Evolutionary conservation across 1,140 invertebrate genomes (phyloP).

Genomic region (Carposina sasakii): DNA sequence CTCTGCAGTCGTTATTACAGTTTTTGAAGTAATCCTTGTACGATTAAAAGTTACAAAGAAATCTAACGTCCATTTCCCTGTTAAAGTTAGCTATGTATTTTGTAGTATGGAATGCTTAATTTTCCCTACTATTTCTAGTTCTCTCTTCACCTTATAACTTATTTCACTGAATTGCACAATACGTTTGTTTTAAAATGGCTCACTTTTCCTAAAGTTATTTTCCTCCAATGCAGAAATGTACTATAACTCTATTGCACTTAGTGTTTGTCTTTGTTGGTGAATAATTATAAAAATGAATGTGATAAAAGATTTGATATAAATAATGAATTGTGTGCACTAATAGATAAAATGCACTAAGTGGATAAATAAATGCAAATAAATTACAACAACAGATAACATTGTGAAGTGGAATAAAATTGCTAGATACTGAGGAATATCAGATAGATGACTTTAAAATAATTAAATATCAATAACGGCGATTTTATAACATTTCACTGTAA

Average conservation of each 20-base stretch:
- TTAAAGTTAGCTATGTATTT: conserved; percentile 70
- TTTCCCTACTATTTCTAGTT: conserved; percentile 65
- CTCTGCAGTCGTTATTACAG: conserved; percentile 28
- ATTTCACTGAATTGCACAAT: conserved; percentile 68
- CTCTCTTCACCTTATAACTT: conserved; percentile 62
- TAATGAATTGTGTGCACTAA: conserved; percentile 38
- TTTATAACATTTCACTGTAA: too few relatives aligned
- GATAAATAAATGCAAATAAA: too few relatives aligned
- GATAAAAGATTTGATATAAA: conserved; percentile 26
- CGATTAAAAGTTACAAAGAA: conserved; percentile 11
- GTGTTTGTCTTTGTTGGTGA: conserved; percentile 41
- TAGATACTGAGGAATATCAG: too few relatives aligned
- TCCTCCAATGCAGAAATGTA: conserved; percentile 43
- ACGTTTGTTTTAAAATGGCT: conserved; percentile 70
- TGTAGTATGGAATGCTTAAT: conserved; percentile 70
- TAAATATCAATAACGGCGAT: too few relatives aligned
- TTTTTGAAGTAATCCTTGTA: conserved; percentile 35
- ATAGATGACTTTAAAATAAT: too few relatives aligned
- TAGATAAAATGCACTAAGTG: conserved; percentile 43
- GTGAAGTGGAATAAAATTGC: too few relatives aligned
- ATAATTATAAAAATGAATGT: conserved; percentile 26
- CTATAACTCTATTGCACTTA: conserved; percentile 50
- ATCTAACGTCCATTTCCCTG: conserved; percentile 68
- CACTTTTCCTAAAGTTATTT: conserved; percentile 66
- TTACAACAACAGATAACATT: too few relatives aligned